Percentiles rank a stretch among this genome's conserved stretches.
Evolutionary conservation across 2,113 vertebrate species (phyloP).

Genomic region (Boleophthalmus pectinirostris): DNA sequence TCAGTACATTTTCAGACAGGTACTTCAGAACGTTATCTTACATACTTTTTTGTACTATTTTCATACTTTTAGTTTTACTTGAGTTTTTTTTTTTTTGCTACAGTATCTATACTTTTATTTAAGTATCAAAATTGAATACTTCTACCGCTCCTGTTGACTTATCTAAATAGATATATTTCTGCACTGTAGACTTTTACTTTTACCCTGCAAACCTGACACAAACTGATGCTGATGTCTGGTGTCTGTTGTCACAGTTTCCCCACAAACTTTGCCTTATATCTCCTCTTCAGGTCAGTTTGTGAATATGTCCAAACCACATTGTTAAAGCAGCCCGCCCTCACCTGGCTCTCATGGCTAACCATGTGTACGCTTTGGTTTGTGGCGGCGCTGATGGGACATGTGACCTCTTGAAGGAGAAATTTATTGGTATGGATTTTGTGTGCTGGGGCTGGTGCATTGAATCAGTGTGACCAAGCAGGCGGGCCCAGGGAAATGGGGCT

Average conservation of each 20-base stretch:
- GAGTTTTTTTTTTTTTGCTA: too few relatives aligned
- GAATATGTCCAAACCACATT: not conserved
- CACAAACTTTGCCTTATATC: not conserved
- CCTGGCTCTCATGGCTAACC: constrained; percentile 53
- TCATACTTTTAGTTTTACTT: too few relatives aligned
- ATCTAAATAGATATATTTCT: too few relatives aligned
- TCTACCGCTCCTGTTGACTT: too few relatives aligned
- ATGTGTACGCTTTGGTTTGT: constrained; percentile 52
- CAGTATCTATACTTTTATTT: too few relatives aligned
- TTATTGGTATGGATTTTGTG: constrained; percentile 78
- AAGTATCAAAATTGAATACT: too few relatives aligned
- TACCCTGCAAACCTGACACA: too few relatives aligned
- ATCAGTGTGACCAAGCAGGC: constrained; percentile 78
- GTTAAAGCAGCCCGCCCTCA: constrained; percentile 16
- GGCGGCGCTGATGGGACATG: constrained; percentile 62
- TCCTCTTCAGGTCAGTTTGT: not conserved
- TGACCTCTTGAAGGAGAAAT: constrained; percentile 69
- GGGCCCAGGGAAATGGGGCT: constrained; percentile 69
- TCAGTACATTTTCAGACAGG: too few relatives aligned
- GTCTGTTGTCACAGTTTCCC: not conserved
- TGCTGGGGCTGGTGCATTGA: constrained; percentile 72
- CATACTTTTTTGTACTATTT: too few relatives aligned
- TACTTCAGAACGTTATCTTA: too few relatives aligned
- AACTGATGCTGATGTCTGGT: not conserved
- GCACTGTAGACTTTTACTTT: too few relatives aligned